Conservation (phyloP, 2,113 vertebrate genomes). For the Cyprichromis sp. region DNA sequence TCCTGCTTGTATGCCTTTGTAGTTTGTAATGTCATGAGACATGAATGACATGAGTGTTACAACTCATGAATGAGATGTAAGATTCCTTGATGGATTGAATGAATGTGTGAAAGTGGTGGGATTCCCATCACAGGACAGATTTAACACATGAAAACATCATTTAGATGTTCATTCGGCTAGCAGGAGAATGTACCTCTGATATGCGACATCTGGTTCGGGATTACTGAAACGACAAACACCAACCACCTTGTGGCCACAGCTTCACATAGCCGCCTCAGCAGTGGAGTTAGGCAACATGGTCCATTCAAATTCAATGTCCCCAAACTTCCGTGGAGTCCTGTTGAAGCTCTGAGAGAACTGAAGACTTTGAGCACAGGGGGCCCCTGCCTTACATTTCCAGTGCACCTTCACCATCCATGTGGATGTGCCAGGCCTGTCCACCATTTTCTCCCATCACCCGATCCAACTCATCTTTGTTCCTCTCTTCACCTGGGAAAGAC, state of each 20-base stretch:
- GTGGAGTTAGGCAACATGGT: background rate
- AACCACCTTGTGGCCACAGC: background rate
- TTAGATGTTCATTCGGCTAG: background rate
- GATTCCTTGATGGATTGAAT: background rate
- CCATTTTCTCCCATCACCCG: background rate
- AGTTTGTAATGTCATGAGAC: background rate
- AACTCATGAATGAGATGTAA: background rate
- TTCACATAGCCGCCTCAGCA: background rate
- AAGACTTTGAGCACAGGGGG: background rate
- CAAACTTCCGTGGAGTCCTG: background rate
- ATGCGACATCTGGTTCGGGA: background rate
- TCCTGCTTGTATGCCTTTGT: background rate
- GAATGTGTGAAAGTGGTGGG: background rate
- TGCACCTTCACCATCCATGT: background rate
- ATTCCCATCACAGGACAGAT: background rate
- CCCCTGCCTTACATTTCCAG: background rate
- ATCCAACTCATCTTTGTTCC: background rate
- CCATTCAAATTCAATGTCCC: background rate
- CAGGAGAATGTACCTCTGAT: background rate
- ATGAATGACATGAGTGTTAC: background rate
- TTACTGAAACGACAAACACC: background rate
- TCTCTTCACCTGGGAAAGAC: background rate
- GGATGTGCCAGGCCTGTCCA: background rate
- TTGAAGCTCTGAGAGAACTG: background rate
- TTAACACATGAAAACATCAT: background rate